A percentile compares a stretch with the other conserved stretches of the same genome.
These are phyloP conservation scores for Hormaphis cornu DNA, from an alignment of 1,140 invertebrate genomes.

Conservation along the genomic window DNA sequence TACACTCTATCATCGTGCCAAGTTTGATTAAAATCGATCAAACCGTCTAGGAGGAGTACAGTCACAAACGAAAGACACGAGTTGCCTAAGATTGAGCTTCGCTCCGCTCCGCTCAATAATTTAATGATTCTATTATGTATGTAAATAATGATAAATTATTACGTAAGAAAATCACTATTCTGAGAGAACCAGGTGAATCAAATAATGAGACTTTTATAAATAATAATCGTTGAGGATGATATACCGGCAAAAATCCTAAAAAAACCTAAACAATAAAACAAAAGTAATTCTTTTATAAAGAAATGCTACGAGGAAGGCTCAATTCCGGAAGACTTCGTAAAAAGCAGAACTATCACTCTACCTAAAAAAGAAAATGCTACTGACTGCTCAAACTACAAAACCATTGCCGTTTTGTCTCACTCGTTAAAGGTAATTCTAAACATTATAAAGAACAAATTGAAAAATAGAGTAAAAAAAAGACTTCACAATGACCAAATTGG, in stretches of 20 bases:
- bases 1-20: too few relatives aligned
- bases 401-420: not conserved
- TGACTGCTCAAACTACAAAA: slow-evolving; percentile 26
- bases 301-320: not conserved
- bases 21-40: too few relatives aligned
- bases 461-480: not conserved
- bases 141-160: too few relatives aligned
- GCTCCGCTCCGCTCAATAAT: too few relatives aligned
- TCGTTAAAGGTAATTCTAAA: slow-evolving; percentile 19
- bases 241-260: slow-evolving; percentile 29
- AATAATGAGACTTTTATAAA: too few relatives aligned
- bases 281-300: slow-evolving; percentile 9
- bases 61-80: too few relatives aligned
- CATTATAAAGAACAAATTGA: slow-evolving; percentile 26
- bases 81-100: too few relatives aligned
- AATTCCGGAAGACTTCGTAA: slow-evolving; percentile 13
- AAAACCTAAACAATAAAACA: slow-evolving; percentile 12
- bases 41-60: too few relatives aligned
- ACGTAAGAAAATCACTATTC: too few relatives aligned
- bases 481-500: slow-evolving; percentile 24
- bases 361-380: slow-evolving; percentile 32
- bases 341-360: slow-evolving; percentile 22
- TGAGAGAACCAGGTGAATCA: too few relatives aligned
- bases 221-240: too few relatives aligned
- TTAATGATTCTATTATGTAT: too few relatives aligned